These are phyloP conservation scores for Ageneiosus marmoratus DNA, from an alignment of 2,113 vertebrate genomes.

Conservation along the genomic window DNA sequence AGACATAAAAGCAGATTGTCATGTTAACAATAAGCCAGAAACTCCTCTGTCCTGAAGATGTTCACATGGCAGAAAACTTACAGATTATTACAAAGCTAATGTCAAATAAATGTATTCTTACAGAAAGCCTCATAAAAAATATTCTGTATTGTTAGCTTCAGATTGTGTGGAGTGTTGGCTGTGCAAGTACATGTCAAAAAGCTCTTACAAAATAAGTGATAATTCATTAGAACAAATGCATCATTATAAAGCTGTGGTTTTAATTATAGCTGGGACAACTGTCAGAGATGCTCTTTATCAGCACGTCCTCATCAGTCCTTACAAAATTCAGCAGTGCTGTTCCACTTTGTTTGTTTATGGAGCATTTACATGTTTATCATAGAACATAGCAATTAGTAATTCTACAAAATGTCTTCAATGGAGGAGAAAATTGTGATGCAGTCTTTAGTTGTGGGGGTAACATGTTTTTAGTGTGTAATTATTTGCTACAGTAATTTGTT, in stretches of 20 bases:
- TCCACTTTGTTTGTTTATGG: not conserved
- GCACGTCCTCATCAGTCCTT: not conserved
- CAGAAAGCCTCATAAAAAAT: not conserved
- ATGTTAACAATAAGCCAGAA: not conserved
- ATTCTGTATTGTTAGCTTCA: not conserved
- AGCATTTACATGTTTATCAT: constrained; percentile 9
- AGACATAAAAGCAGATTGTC: not conserved
- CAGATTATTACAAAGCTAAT: not conserved
- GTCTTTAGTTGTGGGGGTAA: constrained; percentile 4
- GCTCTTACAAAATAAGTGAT: not conserved
- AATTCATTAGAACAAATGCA: not conserved
- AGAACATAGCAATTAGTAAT: constrained; percentile 17
- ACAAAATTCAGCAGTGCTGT: not conserved
- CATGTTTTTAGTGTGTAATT: constrained; percentile 11
- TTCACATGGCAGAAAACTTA: not conserved
- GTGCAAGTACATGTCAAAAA: not conserved
- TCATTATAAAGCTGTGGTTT: not conserved
- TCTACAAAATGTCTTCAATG: constrained; percentile 23
- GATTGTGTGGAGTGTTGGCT: not conserved
- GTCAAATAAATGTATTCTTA: not conserved
- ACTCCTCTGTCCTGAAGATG: not conserved
- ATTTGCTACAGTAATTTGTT: constrained; percentile 6
- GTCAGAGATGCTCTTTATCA: not conserved
- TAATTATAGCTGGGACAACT: not conserved
- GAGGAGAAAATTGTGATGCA: not conserved